Evolutionary conservation across 2,797 vertebrate species (phyloP).

Genomic region (Falco naumanni): DNA sequence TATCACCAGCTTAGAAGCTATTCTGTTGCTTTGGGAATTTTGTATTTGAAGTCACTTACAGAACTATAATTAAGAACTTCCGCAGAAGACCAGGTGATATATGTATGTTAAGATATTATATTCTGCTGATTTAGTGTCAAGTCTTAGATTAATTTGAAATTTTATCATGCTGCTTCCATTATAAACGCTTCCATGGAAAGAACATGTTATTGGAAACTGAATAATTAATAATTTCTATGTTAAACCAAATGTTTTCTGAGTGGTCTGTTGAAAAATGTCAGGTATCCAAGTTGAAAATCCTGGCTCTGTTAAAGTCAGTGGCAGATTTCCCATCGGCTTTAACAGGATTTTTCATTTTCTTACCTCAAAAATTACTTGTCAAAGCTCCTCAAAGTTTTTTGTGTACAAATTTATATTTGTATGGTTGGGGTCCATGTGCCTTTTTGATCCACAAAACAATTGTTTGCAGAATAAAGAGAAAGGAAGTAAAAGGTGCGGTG

Average conservation of each 20-base stretch:
- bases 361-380: background rate
- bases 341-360: background rate
- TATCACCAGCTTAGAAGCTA: conserved; percentile 49
- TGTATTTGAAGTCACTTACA: conserved; percentile 38
- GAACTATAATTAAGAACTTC: conserved; percentile 59
- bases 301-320: background rate
- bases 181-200: conserved; percentile 6
- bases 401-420: background rate
- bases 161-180: conserved; percentile 31
- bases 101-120: conserved; percentile 15
- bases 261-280: background rate
- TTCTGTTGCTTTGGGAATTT: conserved; percentile 62
- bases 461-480: background rate
- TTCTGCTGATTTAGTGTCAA: conserved; percentile 31
- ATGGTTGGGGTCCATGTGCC: background rate
- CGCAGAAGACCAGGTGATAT: conserved; percentile 20
- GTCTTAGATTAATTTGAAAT: conserved; percentile 33
- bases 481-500: background rate
- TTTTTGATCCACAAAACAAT: background rate
- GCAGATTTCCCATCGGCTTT: background rate
- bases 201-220: conserved; percentile 38
- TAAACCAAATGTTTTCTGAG: conserved; percentile 15
- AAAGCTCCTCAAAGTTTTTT: background rate
- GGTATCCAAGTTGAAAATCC: background rate
- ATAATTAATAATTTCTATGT: background rate